Percentiles rank a stretch among this genome's conserved stretches.
Evolutionary conservation across 2,888 invertebrate species (phyloP).

Genomic region (Herminia tarsipennalis): DNA sequence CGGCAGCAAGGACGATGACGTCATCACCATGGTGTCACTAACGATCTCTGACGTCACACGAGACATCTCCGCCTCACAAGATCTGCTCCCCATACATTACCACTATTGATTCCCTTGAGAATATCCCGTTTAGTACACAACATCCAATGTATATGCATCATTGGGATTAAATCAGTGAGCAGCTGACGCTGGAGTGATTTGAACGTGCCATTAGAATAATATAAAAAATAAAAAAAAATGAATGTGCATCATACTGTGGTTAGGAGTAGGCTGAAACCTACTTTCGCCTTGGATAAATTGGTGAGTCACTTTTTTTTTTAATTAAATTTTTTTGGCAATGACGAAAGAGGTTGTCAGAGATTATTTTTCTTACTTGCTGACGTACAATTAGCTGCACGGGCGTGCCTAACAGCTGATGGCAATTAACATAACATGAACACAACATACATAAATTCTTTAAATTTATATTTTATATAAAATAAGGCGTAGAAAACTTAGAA

Average conservation of each 20-base stretch:
- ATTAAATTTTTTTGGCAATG: background rate
- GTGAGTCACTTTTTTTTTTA: conserved; percentile 52
- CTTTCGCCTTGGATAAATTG: conserved; percentile 62
- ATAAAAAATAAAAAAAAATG: conserved; percentile 53
- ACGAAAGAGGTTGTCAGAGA: background rate
- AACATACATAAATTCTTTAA: conserved; percentile 8
- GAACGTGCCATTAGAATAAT: conserved; percentile 58
- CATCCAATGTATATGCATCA: conserved; percentile 57
- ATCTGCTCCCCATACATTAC: conserved; percentile 64
- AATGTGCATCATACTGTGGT: conserved; percentile 70
- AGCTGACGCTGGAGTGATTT: conserved; percentile 56
- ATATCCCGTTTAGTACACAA: conserved; percentile 48
- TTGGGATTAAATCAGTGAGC: conserved; percentile 63
- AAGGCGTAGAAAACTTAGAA: conserved; percentile 34
- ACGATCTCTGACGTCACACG: conserved; percentile 78
- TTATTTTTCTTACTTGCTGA: conserved; percentile 44
- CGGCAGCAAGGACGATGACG: conserved; percentile 69
- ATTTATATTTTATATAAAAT: conserved; percentile 24
- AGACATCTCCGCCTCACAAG: conserved; percentile 65
- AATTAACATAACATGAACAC: conserved; percentile 41
- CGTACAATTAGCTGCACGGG: conserved; percentile 51
- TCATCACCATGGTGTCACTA: conserved; percentile 68
- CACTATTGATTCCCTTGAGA: conserved; percentile 54
- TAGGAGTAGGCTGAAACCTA: conserved; percentile 57
- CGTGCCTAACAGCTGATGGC: conserved; percentile 68